These are phyloP conservation scores for Heterochromis multidens DNA, from an alignment of 2,113 vertebrate species.

Conservation along the genomic window DNA sequence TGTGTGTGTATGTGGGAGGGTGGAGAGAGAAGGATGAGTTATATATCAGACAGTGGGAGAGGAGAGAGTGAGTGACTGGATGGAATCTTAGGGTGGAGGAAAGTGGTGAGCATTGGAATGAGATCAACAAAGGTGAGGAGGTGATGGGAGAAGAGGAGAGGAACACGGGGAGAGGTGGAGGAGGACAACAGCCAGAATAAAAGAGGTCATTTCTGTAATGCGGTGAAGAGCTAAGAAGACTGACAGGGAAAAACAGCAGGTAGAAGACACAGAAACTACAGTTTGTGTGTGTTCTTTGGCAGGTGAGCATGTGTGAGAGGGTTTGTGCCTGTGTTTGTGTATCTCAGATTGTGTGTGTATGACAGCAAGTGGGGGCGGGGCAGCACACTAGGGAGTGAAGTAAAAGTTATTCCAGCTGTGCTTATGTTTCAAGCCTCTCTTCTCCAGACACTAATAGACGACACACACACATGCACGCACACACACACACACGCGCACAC, in stretches of 20 bases:
- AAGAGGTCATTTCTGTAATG: background rate
- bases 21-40: background rate
- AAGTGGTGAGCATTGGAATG: background rate
- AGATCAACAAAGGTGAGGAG: background rate
- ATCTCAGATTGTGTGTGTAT: background rate
- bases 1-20: background rate
- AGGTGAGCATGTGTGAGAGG: background rate
- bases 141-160: background rate
- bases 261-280: background rate
- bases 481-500: constrained; percentile 11
- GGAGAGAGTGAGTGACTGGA: background rate
- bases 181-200: background rate
- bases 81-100: background rate
- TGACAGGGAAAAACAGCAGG: background rate
- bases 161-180: background rate
- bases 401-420: constrained; percentile 53
- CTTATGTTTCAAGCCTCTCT: constrained; percentile 24
- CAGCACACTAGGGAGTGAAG: background rate
- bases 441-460: constrained; percentile 24
- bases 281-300: background rate
- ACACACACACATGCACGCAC: background rate
- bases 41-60: background rate
- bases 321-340: background rate
- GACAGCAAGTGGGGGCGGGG: background rate
- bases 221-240: background rate